Base-by-base conservation (phyloP, 2,888 invertebrate species). In the Limnephilus lunatus region DNA sequence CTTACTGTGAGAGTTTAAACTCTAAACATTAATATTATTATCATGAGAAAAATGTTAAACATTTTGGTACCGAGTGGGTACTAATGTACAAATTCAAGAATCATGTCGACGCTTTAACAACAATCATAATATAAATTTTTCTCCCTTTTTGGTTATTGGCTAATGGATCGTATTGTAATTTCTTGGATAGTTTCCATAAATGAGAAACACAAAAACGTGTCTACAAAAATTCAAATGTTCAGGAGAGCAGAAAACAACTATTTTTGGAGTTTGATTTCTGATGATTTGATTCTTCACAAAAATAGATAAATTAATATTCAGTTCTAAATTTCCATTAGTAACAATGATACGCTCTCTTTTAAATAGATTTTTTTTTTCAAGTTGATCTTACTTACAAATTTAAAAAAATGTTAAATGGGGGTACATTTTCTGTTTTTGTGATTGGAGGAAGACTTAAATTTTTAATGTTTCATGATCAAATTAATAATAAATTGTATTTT, bases 1-100 rank as follows among this genome's bases (percentile, higher is more conserved):
- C 35, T 39, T 39, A 39, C 9, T 39, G 80, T 86, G 81, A 86
- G 91, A 91, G 80, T 44, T 90, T 53, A 53, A 85, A 44, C 39
- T 35, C 85, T 81, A 83, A 83, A 32, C 32, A 83, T n/a, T 32
- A 83, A 83, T 83, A 83, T 32, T 83, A 83, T 32, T 83, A 83
- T 83, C 31, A 35, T 83, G 83, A 68, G 83, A 31, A 83, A 83
- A 83, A 83, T 83, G 83, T 83, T 83, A 83, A 83, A 83, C 35
- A 25, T 83, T 35, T 83, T 35, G 35, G 31, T 83, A 83, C 83
- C 19, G 9, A 83, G 32, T 83, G 35, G 83, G 83, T 83, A 83
- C 83, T 83, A 19, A 83, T 83, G 83, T 83, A 83, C 15, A 31
- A 83, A 83, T 83, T 83, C 83, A 83, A 83, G 83, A 32, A 83